Evolutionary conservation across 1,140 invertebrate species (phyloP).

Genomic region (Drosophila mayri): DNA sequence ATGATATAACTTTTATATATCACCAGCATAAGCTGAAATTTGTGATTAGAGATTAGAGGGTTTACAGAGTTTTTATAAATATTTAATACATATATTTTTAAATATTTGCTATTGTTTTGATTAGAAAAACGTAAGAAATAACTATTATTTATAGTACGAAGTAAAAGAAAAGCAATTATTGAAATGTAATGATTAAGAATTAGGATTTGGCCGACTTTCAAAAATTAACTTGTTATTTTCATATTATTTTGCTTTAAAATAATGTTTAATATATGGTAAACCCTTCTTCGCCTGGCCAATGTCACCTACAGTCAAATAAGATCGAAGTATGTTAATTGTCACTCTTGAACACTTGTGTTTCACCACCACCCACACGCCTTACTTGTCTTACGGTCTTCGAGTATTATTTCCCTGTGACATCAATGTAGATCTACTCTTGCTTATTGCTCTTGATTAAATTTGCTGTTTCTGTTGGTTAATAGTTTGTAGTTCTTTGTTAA

Average conservation of each 20-base stretch:
- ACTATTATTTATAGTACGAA: neutral
- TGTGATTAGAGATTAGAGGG: neutral
- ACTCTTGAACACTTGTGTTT: neutral
- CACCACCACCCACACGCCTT: neutral
- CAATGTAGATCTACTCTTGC: neutral
- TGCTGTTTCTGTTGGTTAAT: constrained; percentile 10
- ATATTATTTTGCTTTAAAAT: neutral
- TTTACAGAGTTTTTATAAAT: neutral
- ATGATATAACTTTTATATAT: neutral
- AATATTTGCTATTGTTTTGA: neutral
- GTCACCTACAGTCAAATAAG: neutral
- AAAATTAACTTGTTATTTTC: no score
- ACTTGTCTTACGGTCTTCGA: neutral
- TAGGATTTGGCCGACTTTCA: neutral
- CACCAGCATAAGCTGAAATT: neutral
- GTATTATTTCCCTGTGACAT: neutral
- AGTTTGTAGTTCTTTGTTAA: constrained; percentile 17
- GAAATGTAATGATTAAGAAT: neutral
- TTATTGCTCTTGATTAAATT: constrained; percentile 3
- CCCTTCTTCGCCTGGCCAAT: neutral
- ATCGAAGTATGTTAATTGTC: neutral
- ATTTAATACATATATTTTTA: no score
- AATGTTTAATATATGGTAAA: neutral
- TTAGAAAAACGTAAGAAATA: no score
- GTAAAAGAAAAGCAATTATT: neutral